Conservation (phyloP, 2,797 vertebrate species). For the Anguilla marmorata region DNA sequence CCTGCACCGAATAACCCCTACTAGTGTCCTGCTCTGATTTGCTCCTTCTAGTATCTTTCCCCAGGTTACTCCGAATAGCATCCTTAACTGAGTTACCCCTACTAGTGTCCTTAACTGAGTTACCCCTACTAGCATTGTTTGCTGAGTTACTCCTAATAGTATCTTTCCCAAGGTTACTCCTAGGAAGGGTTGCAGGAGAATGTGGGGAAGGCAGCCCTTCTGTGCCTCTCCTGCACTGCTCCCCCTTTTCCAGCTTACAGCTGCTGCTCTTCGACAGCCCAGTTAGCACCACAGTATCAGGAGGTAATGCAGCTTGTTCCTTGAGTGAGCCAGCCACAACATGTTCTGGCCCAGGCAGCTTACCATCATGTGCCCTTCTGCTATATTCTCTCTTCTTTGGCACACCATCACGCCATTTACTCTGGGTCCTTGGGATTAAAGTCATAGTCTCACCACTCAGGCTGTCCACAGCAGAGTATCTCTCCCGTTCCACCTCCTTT, state of each 20-base stretch:
- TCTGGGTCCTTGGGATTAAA: background rate
- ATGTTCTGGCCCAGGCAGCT: background rate
- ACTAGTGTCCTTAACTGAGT: background rate
- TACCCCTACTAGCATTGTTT: background rate
- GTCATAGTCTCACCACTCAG: background rate
- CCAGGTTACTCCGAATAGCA: background rate
- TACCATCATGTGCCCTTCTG: background rate
- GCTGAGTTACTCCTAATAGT: background rate
- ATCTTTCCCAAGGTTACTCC: background rate
- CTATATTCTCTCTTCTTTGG: background rate
- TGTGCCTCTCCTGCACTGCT: constrained; percentile 49
- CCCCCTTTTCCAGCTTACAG: constrained; percentile 67
- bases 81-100: background rate
- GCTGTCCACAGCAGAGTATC: background rate
- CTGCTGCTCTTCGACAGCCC: background rate
- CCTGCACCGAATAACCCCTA: background rate
- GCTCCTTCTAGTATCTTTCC: background rate
- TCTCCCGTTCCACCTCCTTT: background rate
- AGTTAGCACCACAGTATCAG: background rate
- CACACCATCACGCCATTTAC: background rate
- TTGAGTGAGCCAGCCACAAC: background rate
- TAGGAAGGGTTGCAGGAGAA: background rate
- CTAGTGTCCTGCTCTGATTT: background rate
- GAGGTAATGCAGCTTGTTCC: constrained; percentile 16
- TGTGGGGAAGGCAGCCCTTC: constrained; percentile 52